Percentiles rank a stretch among this genome's conserved stretches.
phyloP scores from a whole-genome alignment of 1,140 invertebrate genomes.

The Spodoptera frugiperda region DNA sequence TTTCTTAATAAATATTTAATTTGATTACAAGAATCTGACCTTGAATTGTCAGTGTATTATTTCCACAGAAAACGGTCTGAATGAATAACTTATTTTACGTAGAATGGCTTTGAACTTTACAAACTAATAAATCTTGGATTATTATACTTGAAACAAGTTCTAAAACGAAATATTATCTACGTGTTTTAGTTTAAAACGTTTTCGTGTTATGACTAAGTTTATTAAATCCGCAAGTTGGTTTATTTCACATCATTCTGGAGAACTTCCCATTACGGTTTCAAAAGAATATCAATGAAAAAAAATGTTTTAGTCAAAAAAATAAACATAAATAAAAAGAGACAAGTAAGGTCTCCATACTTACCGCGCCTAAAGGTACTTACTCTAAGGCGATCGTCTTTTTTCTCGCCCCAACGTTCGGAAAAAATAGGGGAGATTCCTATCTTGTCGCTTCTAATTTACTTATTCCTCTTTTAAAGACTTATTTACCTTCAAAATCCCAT shows the following conservation, averaged over 20 bases:
- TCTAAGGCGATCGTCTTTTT: slow-evolving; percentile 84
- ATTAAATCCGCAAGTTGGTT: neutral
- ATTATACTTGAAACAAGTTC: neutral
- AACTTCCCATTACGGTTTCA: neutral
- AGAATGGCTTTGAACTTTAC: slow-evolving; percentile 1
- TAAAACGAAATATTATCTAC: neutral
- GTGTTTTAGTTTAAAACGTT: no score
- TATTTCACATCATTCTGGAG: neutral
- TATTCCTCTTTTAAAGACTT: slow-evolving; percentile 89
- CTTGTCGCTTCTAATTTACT: slow-evolving; percentile 89
- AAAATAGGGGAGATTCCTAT: slow-evolving; percentile 89
- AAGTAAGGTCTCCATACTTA: slow-evolving; percentile 59
- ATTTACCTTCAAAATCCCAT: slow-evolving; percentile 88
- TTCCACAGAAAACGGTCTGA: neutral
- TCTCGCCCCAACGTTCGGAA: slow-evolving; percentile 80
- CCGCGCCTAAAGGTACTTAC: slow-evolving; percentile 54
- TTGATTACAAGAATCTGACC: neutral
- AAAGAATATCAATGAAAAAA: neutral
- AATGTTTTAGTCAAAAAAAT: neutral
- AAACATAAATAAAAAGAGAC: neutral
- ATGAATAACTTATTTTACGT: neutral
- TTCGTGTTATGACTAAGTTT: neutral
- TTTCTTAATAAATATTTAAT: neutral
- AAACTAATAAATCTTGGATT: slow-evolving; percentile 6
- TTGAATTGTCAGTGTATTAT: neutral